Evolutionary conservation across 1,140 invertebrate species (phyloP), one percentile per base, ranked within the genome.

Genomic region (Mizuhopecten yessoensis): DNA sequence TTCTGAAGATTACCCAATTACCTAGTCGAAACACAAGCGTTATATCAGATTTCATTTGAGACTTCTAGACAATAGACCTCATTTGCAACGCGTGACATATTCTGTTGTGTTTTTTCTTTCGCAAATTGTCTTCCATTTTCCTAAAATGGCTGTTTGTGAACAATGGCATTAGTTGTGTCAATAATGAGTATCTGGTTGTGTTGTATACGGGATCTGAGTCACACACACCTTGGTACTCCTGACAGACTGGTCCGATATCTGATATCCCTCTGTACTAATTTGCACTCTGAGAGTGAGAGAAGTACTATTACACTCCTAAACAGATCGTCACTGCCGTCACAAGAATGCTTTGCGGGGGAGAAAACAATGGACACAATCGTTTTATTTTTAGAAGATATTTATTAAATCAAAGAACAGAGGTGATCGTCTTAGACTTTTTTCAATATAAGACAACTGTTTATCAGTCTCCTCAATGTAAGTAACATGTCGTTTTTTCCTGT

Each of bases 61-160:
- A 75, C 57, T 75, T 75, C 23, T 29, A 75, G 57, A 75, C 57
- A 75, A 75, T 75, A 75, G 1, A 9, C 57, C 17, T 75, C 57
- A 75, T 75, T 75, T 75, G 57, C 57, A 75, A 75, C 57, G 57
- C 57, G 57, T 75, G 57, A 75, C 23, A 75, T 29, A 29, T n/a
- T 75, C 57, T 75, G n/a, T 75, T 75, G 57, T 75, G 57, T 23
- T 29, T 75, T n/a, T 29, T 75, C 57, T 29, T 75, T 75, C 57
- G 57, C 23, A 75, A 75, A 75, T n/a, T 75, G n/a, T 75, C 57
- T 75, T 29, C 57, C 57, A 75, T 75, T 75, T 75, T 75, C 57
- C 57, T 75, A 75, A 75, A 75, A 75, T 75, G 57, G 57, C 23
- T n/a, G n/a, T 75, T 13, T 75, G 57, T 75, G 15, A 75, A 75